Conservation (phyloP, 1,140 invertebrate species). For the Fopius arisanus region DNA sequence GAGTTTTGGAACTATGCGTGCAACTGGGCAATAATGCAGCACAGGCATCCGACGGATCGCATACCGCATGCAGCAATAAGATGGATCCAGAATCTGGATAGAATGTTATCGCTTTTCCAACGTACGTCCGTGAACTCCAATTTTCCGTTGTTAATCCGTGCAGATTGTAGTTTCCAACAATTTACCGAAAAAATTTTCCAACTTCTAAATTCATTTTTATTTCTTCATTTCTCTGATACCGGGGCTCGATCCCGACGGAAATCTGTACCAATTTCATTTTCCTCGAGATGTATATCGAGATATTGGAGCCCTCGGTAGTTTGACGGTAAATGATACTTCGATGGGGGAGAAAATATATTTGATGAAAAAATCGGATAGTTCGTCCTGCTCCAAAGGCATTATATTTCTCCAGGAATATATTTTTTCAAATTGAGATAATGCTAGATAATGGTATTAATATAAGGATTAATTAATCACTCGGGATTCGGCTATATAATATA, state of each 20-base stretch:
- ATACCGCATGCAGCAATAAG: constrained; percentile 4
- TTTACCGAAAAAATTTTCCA: neutral
- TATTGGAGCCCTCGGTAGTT: neutral
- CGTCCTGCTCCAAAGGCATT: no score
- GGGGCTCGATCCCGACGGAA: neutral
- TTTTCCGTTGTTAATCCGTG: neutral
- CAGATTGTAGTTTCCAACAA: no score
- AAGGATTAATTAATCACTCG: no score
- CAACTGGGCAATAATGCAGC: neutral
- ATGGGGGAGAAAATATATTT: neutral
- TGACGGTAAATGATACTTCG: neutral
- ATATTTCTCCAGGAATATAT: neutral
- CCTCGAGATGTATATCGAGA: neutral
- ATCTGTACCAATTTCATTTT: constrained; percentile 2
- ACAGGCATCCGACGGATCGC: neutral
- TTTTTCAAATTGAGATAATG: no score
- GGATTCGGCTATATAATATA: no score
- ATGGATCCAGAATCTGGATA: neutral
- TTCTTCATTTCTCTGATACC: no score
- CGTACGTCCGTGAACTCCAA: neutral
- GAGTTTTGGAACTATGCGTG: constrained; percentile 29
- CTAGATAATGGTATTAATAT: no score
- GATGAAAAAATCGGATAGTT: neutral
- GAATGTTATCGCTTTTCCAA: neutral
- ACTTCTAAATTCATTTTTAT: neutral